A percentile compares a stretch with the other conserved stretches of the same genome.
Evolutionary conservation across 2,113 vertebrate species (phyloP).

Genomic region (Paradoxurus hermaphroditus): DNA sequence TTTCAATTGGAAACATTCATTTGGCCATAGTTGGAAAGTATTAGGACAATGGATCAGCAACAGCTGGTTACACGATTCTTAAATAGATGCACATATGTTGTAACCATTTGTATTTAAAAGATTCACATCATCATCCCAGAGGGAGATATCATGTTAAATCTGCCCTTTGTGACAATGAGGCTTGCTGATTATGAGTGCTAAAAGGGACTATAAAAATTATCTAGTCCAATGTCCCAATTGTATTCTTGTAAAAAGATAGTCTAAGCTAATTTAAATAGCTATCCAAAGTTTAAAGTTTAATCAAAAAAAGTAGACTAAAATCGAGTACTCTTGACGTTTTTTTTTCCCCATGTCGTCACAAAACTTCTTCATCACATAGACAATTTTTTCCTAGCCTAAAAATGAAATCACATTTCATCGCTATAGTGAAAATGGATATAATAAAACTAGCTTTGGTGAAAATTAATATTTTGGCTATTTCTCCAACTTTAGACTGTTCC

Average conservation of each 20-base stretch:
- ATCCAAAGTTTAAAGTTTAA: neutral
- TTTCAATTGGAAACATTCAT: neutral
- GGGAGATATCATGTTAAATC: neutral
- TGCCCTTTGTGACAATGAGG: neutral
- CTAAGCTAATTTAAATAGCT: neutral
- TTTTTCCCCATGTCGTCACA: neutral
- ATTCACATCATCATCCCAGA: neutral
- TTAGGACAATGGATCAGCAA: neutral
- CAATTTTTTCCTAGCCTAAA: neutral
- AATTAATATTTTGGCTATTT: constrained; percentile 53
- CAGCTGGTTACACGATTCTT: neutral
- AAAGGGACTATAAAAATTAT: neutral
- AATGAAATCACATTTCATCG: neutral
- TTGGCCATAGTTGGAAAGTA: neutral
- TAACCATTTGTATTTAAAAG: neutral
- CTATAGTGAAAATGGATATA: neutral
- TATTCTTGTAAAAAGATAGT: neutral
- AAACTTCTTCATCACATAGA: neutral
- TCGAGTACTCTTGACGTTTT: neutral
- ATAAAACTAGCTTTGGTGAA: neutral
- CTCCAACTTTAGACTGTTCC: neutral
- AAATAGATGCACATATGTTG: neutral
- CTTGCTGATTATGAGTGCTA: neutral
- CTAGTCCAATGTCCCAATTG: neutral
- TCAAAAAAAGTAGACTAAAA: neutral